A percentile compares a stretch with the other conserved stretches of the same genome.
These are phyloP conservation scores for Buphagus erythrorhynchus DNA, from an alignment of 2,797 vertebrate species.

Conservation along the genomic window DNA sequence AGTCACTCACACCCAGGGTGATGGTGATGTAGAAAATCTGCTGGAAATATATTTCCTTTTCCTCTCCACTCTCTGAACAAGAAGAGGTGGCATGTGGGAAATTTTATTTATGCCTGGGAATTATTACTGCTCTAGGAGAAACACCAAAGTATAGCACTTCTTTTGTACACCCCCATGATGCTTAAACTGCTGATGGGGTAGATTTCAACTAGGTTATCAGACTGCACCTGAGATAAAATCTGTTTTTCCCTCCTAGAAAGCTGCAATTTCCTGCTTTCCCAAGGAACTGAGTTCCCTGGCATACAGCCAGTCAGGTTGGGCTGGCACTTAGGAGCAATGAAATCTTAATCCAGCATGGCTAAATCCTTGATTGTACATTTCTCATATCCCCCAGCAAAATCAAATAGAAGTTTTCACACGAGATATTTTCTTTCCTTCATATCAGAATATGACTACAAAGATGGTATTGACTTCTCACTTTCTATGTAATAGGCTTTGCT, in stretches of 20 bases:
- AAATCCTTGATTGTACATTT: constrained; percentile 7
- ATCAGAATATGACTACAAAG: background rate
- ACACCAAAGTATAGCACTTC: background rate
- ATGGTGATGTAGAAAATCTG: background rate
- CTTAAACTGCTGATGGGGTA: background rate
- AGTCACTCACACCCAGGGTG: background rate
- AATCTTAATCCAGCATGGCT: background rate
- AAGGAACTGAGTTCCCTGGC: background rate
- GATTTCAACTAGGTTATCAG: background rate
- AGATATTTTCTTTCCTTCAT: background rate
- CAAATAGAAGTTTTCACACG: background rate
- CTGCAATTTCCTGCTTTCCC: background rate
- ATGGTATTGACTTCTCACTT: background rate
- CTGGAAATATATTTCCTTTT: background rate
- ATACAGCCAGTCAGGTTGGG: background rate
- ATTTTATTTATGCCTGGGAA: background rate
- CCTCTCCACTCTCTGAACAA: background rate
- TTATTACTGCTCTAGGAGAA: background rate
- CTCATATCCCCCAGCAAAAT: background rate
- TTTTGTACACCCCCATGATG: background rate
- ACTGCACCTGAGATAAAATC: background rate
- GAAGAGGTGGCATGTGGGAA: background rate
- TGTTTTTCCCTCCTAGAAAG: background rate
- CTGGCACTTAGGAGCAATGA: background rate
- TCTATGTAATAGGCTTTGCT: background rate